Conservation (phyloP, 2,888 invertebrate genomes). For the Mesodorylaimus sp. region DNA sequence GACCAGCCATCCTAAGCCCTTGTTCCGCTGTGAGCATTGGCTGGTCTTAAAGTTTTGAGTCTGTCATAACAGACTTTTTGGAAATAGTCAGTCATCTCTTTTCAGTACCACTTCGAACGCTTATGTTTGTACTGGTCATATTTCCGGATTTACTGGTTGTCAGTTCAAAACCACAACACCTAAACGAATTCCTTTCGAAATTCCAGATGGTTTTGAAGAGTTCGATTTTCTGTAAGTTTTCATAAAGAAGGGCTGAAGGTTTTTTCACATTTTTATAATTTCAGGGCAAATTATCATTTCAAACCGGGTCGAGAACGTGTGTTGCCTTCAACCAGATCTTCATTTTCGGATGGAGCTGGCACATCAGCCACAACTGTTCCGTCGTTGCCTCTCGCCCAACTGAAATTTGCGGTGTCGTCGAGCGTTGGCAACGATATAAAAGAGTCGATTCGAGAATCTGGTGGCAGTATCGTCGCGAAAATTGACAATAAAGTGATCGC, state of each 20-base stretch:
- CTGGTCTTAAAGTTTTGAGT: slow-evolving; percentile 12
- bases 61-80: neutral
- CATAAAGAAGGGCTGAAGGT: neutral
- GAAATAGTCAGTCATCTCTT: neutral
- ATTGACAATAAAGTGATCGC: too few relatives aligned
- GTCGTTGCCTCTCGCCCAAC: too few relatives aligned
- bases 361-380: too few relatives aligned
- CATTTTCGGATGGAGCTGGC: neutral
- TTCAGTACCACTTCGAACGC: slow-evolving; percentile 39
- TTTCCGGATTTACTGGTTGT: slow-evolving; percentile 80
- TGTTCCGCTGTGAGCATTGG: too few relatives aligned
- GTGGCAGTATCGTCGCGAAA: too few relatives aligned
- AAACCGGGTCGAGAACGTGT: neutral
- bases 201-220: slow-evolving; percentile 44
- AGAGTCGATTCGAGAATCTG: too few relatives aligned
- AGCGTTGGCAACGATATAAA: too few relatives aligned
- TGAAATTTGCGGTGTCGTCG: too few relatives aligned
- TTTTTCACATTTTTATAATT: neutral
- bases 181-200: slow-evolving; percentile 46
- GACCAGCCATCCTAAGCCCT: too few relatives aligned
- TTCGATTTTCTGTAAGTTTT: slow-evolving; percentile 40
- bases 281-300: neutral
- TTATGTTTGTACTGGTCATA: slow-evolving; percentile 63
- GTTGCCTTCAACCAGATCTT: neutral
- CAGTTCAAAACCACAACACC: slow-evolving; percentile 51